Evolutionary conservation across 2,797 vertebrate genomes (phyloP).

Genomic region (Callimico goeldii): DNA sequence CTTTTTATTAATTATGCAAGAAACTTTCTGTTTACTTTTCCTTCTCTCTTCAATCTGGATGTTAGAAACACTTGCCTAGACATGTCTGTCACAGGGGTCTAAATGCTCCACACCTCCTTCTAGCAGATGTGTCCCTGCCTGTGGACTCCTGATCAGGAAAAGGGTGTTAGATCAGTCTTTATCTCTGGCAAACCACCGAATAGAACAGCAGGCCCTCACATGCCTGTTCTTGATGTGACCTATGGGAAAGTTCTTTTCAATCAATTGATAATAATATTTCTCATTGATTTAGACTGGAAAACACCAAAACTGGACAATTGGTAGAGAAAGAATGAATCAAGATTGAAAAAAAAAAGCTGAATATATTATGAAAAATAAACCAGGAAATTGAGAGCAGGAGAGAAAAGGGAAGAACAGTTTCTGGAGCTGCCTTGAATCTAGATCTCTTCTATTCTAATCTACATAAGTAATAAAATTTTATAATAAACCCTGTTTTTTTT

Average conservation of each 20-base stretch:
- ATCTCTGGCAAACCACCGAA: not conserved
- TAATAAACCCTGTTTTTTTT: not conserved
- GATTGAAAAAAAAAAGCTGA: not conserved
- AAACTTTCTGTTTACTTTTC: not conserved
- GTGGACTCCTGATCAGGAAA: not conserved
- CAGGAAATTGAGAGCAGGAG: not conserved
- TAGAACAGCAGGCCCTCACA: not conserved
- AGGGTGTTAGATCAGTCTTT: rapidly evolving
- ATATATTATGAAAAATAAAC: not conserved
- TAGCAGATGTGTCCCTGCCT: not conserved
- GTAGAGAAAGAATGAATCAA: not conserved
- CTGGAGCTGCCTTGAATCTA: not conserved
- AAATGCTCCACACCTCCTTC: not conserved
- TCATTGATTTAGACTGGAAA: not conserved
- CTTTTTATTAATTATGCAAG: slow-evolving; percentile 4
- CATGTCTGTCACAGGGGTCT: not conserved
- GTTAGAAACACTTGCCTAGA: not conserved
- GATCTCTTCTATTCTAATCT: not conserved
- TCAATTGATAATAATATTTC: not conserved
- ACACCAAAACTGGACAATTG: not conserved
- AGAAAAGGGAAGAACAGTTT: not conserved
- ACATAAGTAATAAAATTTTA: not conserved
- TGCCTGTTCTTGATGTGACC: rapidly evolving
- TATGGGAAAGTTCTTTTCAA: not conserved
- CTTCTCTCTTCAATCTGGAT: not conserved